A percentile compares a stretch with the other conserved stretches of the same genome.
phyloP scores from a whole-genome alignment of 2,797 vertebrate genomes.

The Sus cebifrons region DNA sequence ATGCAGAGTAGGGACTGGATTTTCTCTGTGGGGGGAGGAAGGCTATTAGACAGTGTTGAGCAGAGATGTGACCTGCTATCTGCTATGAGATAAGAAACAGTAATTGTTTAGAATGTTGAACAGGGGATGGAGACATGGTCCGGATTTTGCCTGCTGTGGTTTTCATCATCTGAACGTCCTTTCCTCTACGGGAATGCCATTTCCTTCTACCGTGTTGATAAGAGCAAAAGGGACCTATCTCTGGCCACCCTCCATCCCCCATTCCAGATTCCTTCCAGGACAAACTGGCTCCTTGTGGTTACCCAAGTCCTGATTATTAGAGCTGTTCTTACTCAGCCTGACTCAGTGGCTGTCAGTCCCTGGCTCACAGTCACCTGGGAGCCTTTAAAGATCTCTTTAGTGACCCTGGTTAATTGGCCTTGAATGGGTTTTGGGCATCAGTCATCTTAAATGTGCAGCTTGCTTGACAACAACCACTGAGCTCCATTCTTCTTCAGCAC shows the following conservation, averaged over 20 bases:
- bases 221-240: background rate
- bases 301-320: background rate
- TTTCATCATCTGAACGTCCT: background rate
- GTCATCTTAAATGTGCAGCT: background rate
- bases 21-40: background rate
- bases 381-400: background rate
- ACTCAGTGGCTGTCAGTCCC: background rate
- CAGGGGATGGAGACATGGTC: background rate
- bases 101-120: background rate
- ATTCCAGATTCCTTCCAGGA: background rate
- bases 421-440: background rate
- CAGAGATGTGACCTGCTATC: background rate
- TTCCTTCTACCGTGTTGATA: background rate
- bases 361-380: background rate
- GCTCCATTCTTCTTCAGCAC: background rate
- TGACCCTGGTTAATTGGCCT: background rate
- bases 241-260: background rate
- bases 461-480: background rate
- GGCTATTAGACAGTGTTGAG: background rate
- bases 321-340: background rate
- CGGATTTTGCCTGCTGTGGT: background rate
- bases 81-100: background rate
- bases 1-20: background rate
- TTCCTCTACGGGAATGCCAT: background rate
- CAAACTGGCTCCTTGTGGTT: background rate